A percentile compares a stretch with the other conserved stretches of the same genome.
Conservation (phyloP, 2,888 invertebrate genomes). For the Pardosa pseudoannulata region DNA sequence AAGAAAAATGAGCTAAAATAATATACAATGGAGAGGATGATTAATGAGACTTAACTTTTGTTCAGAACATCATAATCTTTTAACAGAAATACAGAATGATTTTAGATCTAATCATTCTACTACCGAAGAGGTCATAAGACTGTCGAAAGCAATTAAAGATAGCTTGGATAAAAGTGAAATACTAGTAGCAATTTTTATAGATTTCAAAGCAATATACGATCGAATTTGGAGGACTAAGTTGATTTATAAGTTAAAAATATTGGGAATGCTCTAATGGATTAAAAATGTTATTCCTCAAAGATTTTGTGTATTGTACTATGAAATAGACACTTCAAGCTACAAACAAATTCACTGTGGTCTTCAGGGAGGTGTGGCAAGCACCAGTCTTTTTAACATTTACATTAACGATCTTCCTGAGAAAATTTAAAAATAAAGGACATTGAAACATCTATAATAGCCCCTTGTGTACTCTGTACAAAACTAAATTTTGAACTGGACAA, state of each 20-base stretch:
- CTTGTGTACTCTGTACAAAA: no score
- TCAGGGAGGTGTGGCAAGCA: conserved; percentile 10
- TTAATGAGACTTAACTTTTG: background rate
- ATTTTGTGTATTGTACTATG: conserved; percentile 10
- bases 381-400: conserved; percentile 2
- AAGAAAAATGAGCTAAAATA: no score
- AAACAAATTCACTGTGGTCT: conserved; percentile 8
- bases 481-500: no score
- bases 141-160: conserved; percentile 5
- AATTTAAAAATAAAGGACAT: background rate
- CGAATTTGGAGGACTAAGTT: background rate
- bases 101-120: background rate
- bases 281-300: background rate
- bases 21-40: conserved; percentile 20
- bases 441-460: no score
- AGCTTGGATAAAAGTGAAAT: background rate
- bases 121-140: background rate
- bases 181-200: conserved; percentile 1
- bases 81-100: background rate
- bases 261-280: background rate
- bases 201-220: conserved; percentile 9
- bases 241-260: background rate
- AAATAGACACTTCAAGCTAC: background rate
- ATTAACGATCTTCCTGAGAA: background rate
- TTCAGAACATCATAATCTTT: background rate